phyloP scores from a whole-genome alignment of 1,140 invertebrate genomes.

The Calliopsis andreniformis region DNA sequence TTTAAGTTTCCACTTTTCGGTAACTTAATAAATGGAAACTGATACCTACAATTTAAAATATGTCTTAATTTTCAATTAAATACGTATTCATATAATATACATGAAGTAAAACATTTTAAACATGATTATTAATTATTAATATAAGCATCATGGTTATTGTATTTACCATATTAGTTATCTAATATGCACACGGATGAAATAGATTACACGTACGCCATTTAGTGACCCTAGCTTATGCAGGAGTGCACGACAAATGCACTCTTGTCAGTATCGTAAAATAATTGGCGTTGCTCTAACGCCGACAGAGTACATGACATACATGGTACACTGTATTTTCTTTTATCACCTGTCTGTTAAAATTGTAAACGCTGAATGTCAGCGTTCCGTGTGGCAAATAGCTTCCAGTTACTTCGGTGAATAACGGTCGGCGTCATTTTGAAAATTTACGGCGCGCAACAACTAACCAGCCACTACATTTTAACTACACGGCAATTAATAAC shows the following conservation, averaged over 20 bases:
- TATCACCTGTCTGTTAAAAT: not conserved
- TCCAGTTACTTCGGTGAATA: not conserved
- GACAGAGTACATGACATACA: not conserved
- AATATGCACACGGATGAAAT: not conserved
- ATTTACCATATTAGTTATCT: too few species aligned
- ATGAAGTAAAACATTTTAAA: too few species aligned
- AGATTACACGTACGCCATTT: not conserved
- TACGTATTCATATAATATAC: too few species aligned
- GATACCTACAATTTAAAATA: too few species aligned
- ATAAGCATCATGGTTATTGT: too few species aligned
- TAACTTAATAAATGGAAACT: too few species aligned
- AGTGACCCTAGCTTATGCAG: too few species aligned
- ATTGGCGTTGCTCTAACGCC: not conserved
- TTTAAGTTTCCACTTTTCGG: too few species aligned
- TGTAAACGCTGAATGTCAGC: not conserved
- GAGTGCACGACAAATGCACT: too few species aligned
- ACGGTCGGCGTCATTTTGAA: not conserved
- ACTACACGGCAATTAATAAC: constrained; percentile 24
- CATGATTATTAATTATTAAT: too few species aligned
- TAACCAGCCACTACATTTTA: constrained; percentile 1
- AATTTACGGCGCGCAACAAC: not conserved
- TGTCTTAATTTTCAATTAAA: too few species aligned
- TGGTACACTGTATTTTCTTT: not conserved
- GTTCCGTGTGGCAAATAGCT: constrained; percentile 4
- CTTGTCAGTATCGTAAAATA: not conserved